These are phyloP conservation scores for Hyposoter didymator DNA, from an alignment of 2,888 invertebrate genomes.

Conservation along the genomic window DNA sequence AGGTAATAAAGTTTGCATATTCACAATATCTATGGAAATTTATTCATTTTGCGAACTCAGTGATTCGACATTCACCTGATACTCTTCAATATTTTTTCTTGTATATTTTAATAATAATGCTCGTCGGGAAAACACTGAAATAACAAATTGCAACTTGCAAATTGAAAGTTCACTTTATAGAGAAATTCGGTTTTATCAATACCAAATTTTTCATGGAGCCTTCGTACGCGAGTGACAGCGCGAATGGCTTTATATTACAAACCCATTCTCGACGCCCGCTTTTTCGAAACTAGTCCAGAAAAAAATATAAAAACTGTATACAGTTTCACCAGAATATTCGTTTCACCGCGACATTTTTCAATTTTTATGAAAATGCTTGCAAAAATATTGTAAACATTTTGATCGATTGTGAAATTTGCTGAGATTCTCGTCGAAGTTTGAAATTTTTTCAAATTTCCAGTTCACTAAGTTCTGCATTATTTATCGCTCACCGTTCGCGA, in stretches of 20 bases:
- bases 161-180: background rate
- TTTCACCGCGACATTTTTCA: background rate
- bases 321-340: background rate
- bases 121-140: background rate
- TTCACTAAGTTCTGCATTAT: background rate
- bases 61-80: slow-evolving; percentile 22
- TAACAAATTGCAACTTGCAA: background rate
- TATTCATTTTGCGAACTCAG: slow-evolving; percentile 30
- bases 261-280: background rate
- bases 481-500: background rate
- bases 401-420: background rate
- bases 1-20: slow-evolving; percentile 39
- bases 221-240: background rate
- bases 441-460: background rate
- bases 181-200: background rate
- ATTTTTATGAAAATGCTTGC: background rate
- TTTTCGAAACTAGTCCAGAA: background rate
- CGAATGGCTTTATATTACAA: background rate
- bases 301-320: background rate
- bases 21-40: slow-evolving; percentile 43
- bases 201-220: background rate
- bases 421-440: background rate
- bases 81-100: slow-evolving; percentile 7
- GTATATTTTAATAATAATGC: slow-evolving; percentile 25
- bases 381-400: background rate